Conservation (phyloP, 1,140 invertebrate genomes). For the Sinonovacula constricta region DNA sequence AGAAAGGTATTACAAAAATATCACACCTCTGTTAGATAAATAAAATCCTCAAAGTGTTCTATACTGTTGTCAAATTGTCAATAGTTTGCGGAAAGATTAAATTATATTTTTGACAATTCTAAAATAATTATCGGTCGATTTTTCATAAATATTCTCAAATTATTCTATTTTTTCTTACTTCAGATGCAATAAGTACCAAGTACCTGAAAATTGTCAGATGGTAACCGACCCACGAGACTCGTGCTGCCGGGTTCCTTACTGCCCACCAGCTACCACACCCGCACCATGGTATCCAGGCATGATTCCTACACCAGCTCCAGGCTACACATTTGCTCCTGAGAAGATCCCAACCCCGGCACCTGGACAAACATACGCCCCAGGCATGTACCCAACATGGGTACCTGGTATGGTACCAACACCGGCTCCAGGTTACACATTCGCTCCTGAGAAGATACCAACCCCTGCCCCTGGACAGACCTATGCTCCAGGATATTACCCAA, state of each 20-base stretch:
- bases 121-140: too few species aligned
- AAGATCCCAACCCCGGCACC: slow-evolving; percentile 52
- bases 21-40: too few species aligned
- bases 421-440: slow-evolving; percentile 47
- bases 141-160: too few species aligned
- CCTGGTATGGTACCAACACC: slow-evolving; percentile 50
- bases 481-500: slow-evolving; percentile 55
- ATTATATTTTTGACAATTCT: too few species aligned
- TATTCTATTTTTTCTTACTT: slow-evolving; percentile 8
- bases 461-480: slow-evolving; percentile 61
- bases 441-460: slow-evolving; percentile 44
- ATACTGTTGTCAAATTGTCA: too few species aligned
- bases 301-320: slow-evolving; percentile 54
- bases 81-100: too few species aligned
- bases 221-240: slow-evolving; percentile 61
- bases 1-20: too few species aligned
- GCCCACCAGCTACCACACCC: slow-evolving; percentile 53
- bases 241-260: slow-evolving; percentile 65
- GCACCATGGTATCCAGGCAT: slow-evolving; percentile 36
- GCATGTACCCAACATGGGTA: slow-evolving; percentile 50
- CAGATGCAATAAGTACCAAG: slow-evolving; percentile 66
- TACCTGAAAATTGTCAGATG: slow-evolving; percentile 62
- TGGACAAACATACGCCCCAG: slow-evolving; percentile 52
- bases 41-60: too few species aligned
- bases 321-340: slow-evolving; percentile 54